Base-by-base conservation (phyloP, 2,797 vertebrate species). In the Xerus rutilus region DNA sequence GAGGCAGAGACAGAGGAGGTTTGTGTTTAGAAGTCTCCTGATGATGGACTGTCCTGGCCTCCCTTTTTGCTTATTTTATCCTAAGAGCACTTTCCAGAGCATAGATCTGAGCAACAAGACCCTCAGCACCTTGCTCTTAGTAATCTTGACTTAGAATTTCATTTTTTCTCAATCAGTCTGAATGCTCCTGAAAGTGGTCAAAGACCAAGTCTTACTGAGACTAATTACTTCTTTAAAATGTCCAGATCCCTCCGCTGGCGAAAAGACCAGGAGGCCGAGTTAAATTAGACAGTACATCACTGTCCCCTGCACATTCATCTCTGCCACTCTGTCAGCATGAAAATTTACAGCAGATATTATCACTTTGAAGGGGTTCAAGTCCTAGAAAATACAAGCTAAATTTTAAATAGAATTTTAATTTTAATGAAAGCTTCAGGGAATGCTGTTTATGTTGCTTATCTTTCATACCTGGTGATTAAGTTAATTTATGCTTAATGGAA, bases 401-500 rank as follows among this genome's bases (percentile, higher is more conserved):
- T 98, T 98, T 98, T 98, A 98, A 98, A 98, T 97, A 98, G 98
- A 98, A 98, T 98, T 98, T 98, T 98, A 98, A 98, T 98, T 98
- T 98, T 98, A 98, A 98, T 97, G 98, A 98, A 98, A 98, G 98
- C 98, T 98, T 97, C 97, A 89, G 98, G 98, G 98, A 98, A 98
- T 64, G 86, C 93, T 98, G 98, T 98, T 98, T 98, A 97, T 97
- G 97, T 98, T 97, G 97, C 98, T 98, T 98, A 98, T 98, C 98
- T 98, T 98, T 98, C 98, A 96, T 98, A 98, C 98, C 98, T 98
- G 98, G 98, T 98, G 98, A 98, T 98, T 99, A 98, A 98, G 97
- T 98, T 98, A 98, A 99, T 98, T 98, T 98, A 98, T 98, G 98
- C 98, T 98, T 98, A 98, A 99, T 98, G 98, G 98, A 97, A 98